Evolutionary conservation across 2,113 vertebrate species (phyloP).

Genomic region (Sapayoa aenigma): DNA sequence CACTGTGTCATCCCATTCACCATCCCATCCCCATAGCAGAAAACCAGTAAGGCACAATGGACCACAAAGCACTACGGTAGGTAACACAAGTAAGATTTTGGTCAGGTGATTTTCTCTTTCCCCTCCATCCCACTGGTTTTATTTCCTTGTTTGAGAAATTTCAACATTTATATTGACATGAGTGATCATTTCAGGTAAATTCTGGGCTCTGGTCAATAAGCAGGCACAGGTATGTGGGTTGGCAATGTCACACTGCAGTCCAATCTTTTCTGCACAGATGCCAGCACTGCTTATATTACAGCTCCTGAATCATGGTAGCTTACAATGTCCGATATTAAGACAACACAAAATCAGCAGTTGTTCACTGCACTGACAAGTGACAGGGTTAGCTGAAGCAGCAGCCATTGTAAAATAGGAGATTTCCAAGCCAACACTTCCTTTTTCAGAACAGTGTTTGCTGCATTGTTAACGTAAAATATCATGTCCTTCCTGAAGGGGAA

Average conservation of each 20-base stretch:
- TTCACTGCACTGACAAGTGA: background rate
- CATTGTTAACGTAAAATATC: background rate
- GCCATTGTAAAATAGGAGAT: background rate
- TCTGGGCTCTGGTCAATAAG: background rate
- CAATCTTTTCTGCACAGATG: background rate
- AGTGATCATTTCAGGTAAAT: background rate
- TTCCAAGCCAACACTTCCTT: background rate
- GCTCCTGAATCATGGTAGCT: background rate
- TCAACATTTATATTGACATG: background rate
- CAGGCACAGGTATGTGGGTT: rapidly evolving
- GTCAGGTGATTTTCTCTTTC: background rate
- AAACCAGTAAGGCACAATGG: background rate
- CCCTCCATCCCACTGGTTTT: background rate
- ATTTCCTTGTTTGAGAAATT: background rate
- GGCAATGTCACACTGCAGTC: background rate
- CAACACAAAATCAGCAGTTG: background rate
- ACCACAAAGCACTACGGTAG: background rate
- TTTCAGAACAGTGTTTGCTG: background rate
- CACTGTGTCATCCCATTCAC: background rate
- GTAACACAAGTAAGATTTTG: background rate
- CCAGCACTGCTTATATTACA: background rate
- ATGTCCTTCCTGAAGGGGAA: background rate
- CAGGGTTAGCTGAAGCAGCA: background rate
- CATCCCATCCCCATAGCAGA: background rate
- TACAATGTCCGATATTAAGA: background rate